Evolutionary conservation across 2,113 vertebrate species (phyloP).

Genomic region (Verasper variegatus): DNA sequence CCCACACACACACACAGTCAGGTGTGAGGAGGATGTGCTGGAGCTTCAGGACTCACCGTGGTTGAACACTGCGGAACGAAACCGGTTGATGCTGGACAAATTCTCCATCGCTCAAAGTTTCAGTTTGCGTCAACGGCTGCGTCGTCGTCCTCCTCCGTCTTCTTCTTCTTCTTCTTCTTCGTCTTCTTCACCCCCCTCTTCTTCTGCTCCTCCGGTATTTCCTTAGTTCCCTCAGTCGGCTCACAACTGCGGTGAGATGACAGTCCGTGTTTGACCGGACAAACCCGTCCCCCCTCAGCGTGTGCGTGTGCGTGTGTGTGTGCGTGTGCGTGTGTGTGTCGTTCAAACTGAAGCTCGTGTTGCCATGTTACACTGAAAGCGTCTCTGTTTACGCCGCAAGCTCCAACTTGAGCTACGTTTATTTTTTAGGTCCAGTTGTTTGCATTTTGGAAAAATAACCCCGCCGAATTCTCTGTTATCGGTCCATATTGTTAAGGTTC

Average conservation of each 20-base stretch:
- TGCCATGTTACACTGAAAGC: neutral
- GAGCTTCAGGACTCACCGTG: constrained; percentile 77
- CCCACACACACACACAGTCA: constrained; percentile 4
- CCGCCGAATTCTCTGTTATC: too few species aligned
- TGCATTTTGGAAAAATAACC: too few species aligned
- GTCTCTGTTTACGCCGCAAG: too few species aligned
- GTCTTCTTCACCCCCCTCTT: neutral
- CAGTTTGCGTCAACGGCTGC: neutral
- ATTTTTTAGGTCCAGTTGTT: too few species aligned
- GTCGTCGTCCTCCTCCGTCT: constrained; percentile 3
- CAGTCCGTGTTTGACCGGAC: constrained; percentile 49
- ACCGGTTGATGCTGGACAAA: constrained; percentile 75
- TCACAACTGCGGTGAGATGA: constrained; percentile 22
- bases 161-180: neutral
- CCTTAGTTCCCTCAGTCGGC: constrained; percentile 32
- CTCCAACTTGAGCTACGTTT: too few species aligned
- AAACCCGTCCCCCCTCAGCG: constrained; percentile 51
- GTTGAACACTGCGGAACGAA: constrained; percentile 78
- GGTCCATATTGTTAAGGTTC: too few species aligned
- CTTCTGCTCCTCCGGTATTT: constrained; percentile 32
- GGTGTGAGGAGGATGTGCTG: neutral
- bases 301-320: neutral
- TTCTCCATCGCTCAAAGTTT: constrained; percentile 79
- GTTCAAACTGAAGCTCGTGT: neutral
- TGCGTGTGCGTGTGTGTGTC: too few species aligned